A percentile compares a stretch with the other conserved stretches of the same genome.
Evolutionary conservation across 1,140 invertebrate species (phyloP).

Genomic region (Ceratina japonica): DNA sequence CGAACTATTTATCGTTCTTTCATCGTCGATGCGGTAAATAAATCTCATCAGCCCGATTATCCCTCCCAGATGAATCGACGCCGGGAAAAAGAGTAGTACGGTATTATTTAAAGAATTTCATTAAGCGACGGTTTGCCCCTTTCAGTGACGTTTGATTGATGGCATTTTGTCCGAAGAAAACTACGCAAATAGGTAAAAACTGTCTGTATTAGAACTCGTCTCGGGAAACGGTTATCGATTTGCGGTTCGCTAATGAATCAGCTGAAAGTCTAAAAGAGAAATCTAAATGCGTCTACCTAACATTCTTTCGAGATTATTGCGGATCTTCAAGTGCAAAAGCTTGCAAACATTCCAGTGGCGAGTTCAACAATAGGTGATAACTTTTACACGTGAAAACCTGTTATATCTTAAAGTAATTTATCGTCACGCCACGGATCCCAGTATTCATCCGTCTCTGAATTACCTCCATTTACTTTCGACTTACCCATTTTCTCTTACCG

Average conservation of each 20-base stretch:
- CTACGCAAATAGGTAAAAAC: background rate
- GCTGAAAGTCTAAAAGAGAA: no score
- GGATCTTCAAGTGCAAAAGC: background rate
- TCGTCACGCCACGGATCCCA: slow-evolving; percentile 22
- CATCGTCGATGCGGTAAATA: slow-evolving; percentile 32
- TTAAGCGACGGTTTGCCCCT: background rate
- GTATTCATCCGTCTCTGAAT: slow-evolving; percentile 32
- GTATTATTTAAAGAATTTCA: slow-evolving; percentile 23
- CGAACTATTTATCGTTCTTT: slow-evolving; percentile 51
- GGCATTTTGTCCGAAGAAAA: background rate
- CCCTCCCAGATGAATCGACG: background rate
- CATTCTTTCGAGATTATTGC: no score
- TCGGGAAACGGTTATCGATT: background rate
- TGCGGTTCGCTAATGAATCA: no score
- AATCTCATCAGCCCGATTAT: slow-evolving; percentile 29
- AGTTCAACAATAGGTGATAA: slow-evolving; percentile 5
- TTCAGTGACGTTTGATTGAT: background rate
- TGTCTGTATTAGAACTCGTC: background rate
- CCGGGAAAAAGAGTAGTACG: background rate
- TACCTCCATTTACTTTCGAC: slow-evolving; percentile 37
- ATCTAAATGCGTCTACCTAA: no score
- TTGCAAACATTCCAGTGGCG: slow-evolving; percentile 4
- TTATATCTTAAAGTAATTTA: slow-evolving; percentile 38
- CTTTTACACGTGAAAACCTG: slow-evolving; percentile 26
- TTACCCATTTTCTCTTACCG: slow-evolving; percentile 20